A percentile compares a stretch with the other conserved stretches of the same genome.
Evolutionary conservation across 92 coral and sea anemone species (phyloP).

Genomic region (Parazoanthus atlanticus): DNA sequence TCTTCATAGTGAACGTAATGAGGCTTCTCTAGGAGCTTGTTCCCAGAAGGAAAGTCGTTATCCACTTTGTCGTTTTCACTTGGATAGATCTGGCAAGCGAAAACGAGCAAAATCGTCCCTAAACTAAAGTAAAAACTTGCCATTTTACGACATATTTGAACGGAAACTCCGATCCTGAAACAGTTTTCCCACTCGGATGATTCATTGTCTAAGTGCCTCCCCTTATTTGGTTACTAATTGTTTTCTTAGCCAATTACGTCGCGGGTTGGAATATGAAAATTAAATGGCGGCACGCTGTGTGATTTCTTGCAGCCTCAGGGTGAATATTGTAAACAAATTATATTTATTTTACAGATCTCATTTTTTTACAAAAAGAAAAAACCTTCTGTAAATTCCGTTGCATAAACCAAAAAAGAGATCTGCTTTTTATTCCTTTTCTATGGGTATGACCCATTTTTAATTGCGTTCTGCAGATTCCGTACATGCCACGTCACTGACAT

Average conservation of each 20-base stretch:
- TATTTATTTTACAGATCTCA: not conserved
- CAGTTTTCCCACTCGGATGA: not conserved
- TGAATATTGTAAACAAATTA: not conserved
- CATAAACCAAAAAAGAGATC: not conserved
- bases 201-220: not conserved
- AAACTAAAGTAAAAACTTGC: conserved; percentile 34
- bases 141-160: conserved; percentile 10
- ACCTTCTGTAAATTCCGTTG: not conserved
- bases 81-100: conserved; percentile 30
- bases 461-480: no score
- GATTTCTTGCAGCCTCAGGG: not conserved
- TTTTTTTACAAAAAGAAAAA: not conserved
- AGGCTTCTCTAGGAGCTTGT: conserved; percentile 38
- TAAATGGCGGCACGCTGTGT: not conserved
- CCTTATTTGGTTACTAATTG: conserved; percentile 24
- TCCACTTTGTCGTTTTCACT: not conserved
- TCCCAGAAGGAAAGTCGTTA: conserved; percentile 23
- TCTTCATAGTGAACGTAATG: conserved; percentile 78
- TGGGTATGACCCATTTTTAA: no score
- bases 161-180: not conserved
- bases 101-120: conserved; percentile 39
- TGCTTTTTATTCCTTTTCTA: not conserved
- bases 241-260: conserved; percentile 27
- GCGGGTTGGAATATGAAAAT: not conserved
- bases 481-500: not conserved